These are phyloP conservation scores for Thera obeliscata DNA, from an alignment of 2,888 invertebrate genomes.

Conservation along the genomic window DNA sequence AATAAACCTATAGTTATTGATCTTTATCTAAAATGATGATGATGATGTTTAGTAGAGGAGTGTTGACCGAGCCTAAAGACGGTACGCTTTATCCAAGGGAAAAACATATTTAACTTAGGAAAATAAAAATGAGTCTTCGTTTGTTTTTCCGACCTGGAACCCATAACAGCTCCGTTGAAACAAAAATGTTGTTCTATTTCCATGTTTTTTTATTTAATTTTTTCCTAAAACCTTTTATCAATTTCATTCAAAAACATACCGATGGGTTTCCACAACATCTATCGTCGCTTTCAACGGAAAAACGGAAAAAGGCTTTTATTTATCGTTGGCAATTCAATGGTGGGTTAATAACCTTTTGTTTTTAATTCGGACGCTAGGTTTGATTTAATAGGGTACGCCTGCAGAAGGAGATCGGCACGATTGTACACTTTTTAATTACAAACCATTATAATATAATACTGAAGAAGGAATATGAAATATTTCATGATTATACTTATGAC, in stretches of 20 bases:
- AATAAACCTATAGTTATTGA: too few species aligned
- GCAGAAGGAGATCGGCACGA: slow-evolving; percentile 4
- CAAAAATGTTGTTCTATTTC: background rate
- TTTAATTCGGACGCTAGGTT: slow-evolving; percentile 40
- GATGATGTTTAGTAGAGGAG: too few species aligned
- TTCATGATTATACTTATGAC: too few species aligned
- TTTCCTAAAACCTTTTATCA: slow-evolving; percentile 6
- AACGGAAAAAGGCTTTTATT: slow-evolving; percentile 38
- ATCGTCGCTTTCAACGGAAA: slow-evolving; percentile 37
- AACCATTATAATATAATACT: background rate
- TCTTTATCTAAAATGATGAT: too few species aligned
- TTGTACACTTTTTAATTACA: background rate
- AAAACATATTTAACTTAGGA: too few species aligned
- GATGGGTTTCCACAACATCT: slow-evolving; percentile 40
- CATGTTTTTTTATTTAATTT: background rate
- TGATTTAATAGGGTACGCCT: slow-evolving; percentile 37
- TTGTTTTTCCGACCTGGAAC: background rate
- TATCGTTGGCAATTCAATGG: slow-evolving; percentile 42
- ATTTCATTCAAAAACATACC: slow-evolving; percentile 37
- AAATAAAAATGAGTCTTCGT: too few species aligned
- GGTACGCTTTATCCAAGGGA: too few species aligned
- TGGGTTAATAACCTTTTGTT: slow-evolving; percentile 42
- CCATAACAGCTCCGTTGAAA: background rate
- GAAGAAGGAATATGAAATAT: too few species aligned
- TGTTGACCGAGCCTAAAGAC: too few species aligned